phyloP scores from a whole-genome alignment of 2,888 invertebrate species.

The Acronicta psi region DNA sequence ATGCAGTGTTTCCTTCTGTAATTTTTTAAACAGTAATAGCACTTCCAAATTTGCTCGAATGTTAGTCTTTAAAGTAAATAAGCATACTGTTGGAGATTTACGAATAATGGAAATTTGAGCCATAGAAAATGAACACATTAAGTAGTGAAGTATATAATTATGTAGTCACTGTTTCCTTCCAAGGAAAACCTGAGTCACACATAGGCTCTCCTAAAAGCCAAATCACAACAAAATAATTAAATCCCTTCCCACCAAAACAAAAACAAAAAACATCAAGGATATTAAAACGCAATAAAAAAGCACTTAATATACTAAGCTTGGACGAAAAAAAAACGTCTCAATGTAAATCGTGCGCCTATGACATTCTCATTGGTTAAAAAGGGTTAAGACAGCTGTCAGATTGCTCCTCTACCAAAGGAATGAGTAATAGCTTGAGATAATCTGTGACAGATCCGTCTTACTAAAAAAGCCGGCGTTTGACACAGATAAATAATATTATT shows the following conservation, averaged over 20 bases:
- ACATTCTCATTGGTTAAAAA: constrained; percentile 88
- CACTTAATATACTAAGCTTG: constrained; percentile 67
- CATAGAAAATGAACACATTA: too few relatives aligned
- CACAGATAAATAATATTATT: constrained; percentile 87
- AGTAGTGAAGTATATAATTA: too few relatives aligned
- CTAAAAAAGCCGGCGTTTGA: constrained; percentile 86
- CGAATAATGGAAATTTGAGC: too few relatives aligned
- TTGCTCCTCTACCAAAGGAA: constrained; percentile 83
- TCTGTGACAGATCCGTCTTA: constrained; percentile 88
- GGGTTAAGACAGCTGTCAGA: constrained; percentile 88
- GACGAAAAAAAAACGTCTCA: constrained; percentile 67
- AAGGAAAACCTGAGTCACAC: constrained; percentile 21
- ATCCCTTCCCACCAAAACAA: constrained; percentile 23
- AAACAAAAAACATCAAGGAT: constrained; percentile 59
- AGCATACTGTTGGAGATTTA: background rate
- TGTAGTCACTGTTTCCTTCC: background rate
- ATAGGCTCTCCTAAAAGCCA: constrained; percentile 9
- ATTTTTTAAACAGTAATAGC: background rate
- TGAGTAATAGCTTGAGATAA: constrained; percentile 85
- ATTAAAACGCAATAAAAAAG: constrained; percentile 78
- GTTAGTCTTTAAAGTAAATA: background rate
- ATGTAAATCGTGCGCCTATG: constrained; percentile 84
- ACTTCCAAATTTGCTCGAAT: too few relatives aligned
- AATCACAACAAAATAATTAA: constrained; percentile 42
- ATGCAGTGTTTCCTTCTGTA: too few relatives aligned